Conservation (phyloP, 2,113 vertebrate genomes). For the Mobula hypostoma region DNA sequence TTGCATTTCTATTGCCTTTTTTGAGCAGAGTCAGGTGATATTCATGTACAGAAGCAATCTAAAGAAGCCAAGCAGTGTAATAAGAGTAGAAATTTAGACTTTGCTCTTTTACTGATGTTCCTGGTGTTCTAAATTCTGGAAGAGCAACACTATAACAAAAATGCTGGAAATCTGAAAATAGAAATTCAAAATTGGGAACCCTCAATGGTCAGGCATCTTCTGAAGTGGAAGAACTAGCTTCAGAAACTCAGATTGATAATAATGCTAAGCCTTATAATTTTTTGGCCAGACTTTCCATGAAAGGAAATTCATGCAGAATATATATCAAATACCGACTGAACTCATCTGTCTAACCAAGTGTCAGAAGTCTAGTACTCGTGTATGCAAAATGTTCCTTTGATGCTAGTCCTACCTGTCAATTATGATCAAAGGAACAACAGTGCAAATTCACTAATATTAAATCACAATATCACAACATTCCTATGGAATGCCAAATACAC, state of each 20-base stretch:
- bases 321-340: background rate
- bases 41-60: background rate
- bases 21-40: background rate
- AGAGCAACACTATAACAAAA: background rate
- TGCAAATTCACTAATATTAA: background rate
- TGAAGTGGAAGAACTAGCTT: background rate
- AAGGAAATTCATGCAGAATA: background rate
- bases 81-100: background rate
- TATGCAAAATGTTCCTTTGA: background rate
- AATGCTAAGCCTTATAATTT: background rate
- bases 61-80: background rate
- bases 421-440: background rate
- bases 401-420: background rate
- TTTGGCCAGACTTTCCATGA: background rate
- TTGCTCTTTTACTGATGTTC: background rate
- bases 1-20: background rate
- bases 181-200: too few relatives aligned
- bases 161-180: background rate
- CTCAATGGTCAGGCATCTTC: too few relatives aligned
- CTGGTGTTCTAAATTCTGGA: background rate
- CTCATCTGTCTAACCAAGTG: background rate
- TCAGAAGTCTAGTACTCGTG: background rate
- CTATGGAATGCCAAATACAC: background rate
- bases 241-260: background rate
- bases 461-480: background rate